phyloP scores from a whole-genome alignment of 2,113 vertebrate species.

The Saiga tatarica region DNA sequence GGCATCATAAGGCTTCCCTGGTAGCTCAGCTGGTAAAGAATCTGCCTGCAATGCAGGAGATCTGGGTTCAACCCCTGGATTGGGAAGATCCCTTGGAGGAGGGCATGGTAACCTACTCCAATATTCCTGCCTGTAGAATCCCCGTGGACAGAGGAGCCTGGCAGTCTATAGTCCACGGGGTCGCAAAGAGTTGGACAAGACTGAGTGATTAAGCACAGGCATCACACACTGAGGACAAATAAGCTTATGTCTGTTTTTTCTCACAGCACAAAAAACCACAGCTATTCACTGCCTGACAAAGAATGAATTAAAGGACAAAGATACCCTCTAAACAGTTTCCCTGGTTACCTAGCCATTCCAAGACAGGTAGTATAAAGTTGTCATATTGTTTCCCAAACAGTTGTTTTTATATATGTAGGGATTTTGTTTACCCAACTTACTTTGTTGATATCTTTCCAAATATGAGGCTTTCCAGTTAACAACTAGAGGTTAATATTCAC shows the following conservation, averaged over 20 bases:
- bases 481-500: background rate
- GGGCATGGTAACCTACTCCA: background rate
- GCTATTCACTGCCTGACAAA: background rate
- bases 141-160: background rate
- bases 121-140: background rate
- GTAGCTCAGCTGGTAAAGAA: background rate
- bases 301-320: background rate
- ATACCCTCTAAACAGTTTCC: background rate
- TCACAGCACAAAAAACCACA: background rate
- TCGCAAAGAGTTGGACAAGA: background rate
- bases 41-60: background rate
- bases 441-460: background rate
- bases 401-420: background rate
- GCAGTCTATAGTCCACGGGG: background rate
- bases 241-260: background rate
- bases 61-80: background rate
- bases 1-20: background rate
- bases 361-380: background rate
- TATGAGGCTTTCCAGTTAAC: background rate
- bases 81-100: background rate
- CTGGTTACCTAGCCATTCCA: background rate
- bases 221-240: background rate
- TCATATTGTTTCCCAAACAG: background rate
- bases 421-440: background rate
- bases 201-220: background rate